Percentiles rank a stretch among this genome's conserved stretches.
phyloP scores from a whole-genome alignment of 2,888 invertebrate genomes.

The Sinohyriopsis cumingii region DNA sequence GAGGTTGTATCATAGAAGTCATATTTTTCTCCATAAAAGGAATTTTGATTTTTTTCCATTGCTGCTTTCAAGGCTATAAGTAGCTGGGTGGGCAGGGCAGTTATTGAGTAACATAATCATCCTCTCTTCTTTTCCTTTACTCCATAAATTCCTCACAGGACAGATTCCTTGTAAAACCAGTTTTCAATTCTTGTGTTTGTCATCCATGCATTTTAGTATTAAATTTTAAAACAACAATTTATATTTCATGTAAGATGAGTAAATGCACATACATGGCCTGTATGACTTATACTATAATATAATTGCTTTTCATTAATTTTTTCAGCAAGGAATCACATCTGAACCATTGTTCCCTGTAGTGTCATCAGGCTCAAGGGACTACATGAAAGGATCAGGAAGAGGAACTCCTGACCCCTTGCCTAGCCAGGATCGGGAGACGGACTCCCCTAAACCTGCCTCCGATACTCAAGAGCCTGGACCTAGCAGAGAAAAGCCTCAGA shows the following conservation, averaged over 20 bases:
- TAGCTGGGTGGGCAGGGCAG: no score
- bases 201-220: no score
- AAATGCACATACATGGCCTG: neutral
- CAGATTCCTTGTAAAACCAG: no score
- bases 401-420: constrained; percentile 24
- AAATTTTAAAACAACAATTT: no score
- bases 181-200: no score
- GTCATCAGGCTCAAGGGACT: constrained; percentile 35
- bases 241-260: neutral
- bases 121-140: no score
- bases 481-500: constrained; percentile 9
- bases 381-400: constrained; percentile 3
- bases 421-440: constrained; percentile 5
- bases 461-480: constrained; percentile 20
- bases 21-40: no score
- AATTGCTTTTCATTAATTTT: constrained; percentile 8
- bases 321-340: constrained; percentile 70
- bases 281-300: neutral
- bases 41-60: no score
- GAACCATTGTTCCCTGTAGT: constrained; percentile 66
- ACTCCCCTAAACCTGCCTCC: neutral
- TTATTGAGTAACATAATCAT: no score
- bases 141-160: no score
- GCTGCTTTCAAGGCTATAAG: no score
- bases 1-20: no score